phyloP scores from a whole-genome alignment of 2,797 vertebrate genomes.

The Acestrorhynchus altus region DNA sequence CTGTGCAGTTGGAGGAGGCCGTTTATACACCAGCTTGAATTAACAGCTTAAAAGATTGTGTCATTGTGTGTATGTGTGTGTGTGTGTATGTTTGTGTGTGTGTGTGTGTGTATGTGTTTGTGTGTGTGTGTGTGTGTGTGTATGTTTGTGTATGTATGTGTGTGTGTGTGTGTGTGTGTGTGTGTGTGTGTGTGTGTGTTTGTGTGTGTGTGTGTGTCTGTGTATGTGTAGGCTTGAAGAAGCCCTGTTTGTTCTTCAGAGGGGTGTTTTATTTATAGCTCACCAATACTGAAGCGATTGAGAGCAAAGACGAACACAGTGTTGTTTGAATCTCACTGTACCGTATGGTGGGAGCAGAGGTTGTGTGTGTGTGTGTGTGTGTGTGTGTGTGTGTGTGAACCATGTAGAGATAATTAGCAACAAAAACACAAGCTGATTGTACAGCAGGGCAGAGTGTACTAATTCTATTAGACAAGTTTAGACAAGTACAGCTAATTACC shows the following conservation, averaged over 20 bases:
- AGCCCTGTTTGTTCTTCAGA: slow-evolving; percentile 12
- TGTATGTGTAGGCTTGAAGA: no score
- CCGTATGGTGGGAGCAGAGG: slow-evolving; percentile 10
- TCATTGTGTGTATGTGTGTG: slow-evolving; percentile 11
- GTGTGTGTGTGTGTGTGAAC: slow-evolving; percentile 33
- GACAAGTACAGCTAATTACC: slow-evolving; percentile 44
- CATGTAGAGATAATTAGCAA: slow-evolving; percentile 38
- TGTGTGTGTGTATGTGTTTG: slow-evolving; percentile 16
- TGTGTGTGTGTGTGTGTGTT: slow-evolving; percentile 17
- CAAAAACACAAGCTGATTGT: slow-evolving; percentile 33
- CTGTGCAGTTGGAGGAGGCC: slow-evolving; percentile 5
- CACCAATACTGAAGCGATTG: slow-evolving; percentile 4
- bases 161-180: slow-evolving; percentile 4
- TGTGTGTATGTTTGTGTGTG: slow-evolving; percentile 2
- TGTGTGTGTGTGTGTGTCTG: no score
- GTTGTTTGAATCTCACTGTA: background rate
- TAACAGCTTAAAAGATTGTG: background rate
- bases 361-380: slow-evolving; percentile 14
- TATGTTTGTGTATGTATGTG: background rate
- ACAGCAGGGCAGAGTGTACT: slow-evolving; percentile 37
- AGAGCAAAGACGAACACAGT: background rate
- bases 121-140: no score
- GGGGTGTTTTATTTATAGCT: slow-evolving; percentile 9
- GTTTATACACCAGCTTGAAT: slow-evolving; percentile 15
- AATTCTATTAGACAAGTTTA: slow-evolving; percentile 51